Percentiles rank a stretch among this genome's conserved stretches.
Conservation (phyloP, 1,140 invertebrate genomes). For the Diachasmimorpha longicaudata region DNA sequence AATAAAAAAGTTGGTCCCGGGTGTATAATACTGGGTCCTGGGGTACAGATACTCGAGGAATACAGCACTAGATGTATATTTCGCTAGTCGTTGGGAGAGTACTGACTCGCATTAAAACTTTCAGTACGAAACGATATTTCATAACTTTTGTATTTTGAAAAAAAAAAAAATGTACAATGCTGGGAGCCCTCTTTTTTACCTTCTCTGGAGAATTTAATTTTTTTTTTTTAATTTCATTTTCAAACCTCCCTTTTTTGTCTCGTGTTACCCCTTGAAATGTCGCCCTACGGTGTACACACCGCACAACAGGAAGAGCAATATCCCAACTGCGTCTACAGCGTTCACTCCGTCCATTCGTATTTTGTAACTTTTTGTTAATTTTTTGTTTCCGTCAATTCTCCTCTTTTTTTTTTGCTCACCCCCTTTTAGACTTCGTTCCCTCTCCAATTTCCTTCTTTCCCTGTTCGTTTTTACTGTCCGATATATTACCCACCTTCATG, state of each 20-base stretch:
- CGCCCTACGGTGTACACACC: background rate
- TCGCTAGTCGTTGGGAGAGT: conserved; percentile 23
- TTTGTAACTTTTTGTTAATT: background rate
- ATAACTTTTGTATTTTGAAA: conserved; percentile 61
- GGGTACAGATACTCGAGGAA: conserved; percentile 12
- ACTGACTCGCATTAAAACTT: conserved; percentile 58
- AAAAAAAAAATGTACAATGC: conserved; percentile 52
- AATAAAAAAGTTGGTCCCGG: conserved; percentile 57
- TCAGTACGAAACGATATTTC: conserved; percentile 57
- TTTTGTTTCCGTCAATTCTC: conserved; percentile 5
- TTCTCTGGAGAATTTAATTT: background rate
- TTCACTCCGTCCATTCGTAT: background rate
- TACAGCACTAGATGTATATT: conserved; percentile 24
- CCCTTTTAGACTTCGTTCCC: background rate
- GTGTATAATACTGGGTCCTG: conserved; percentile 13
- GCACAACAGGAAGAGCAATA: conserved; percentile 7
- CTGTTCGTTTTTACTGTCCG: background rate
- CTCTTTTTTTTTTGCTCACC: background rate
- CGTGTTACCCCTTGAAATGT: background rate
- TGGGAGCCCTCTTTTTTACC: background rate
- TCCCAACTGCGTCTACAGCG: conserved; percentile 14
- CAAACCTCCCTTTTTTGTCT: background rate
- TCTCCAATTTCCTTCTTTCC: background rate
- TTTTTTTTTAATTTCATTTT: background rate
- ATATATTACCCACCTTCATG: background rate